A percentile compares a stretch with the other conserved stretches of the same genome.
phyloP scores from a whole-genome alignment of 2,888 invertebrate genomes.

The Bombylius major region DNA sequence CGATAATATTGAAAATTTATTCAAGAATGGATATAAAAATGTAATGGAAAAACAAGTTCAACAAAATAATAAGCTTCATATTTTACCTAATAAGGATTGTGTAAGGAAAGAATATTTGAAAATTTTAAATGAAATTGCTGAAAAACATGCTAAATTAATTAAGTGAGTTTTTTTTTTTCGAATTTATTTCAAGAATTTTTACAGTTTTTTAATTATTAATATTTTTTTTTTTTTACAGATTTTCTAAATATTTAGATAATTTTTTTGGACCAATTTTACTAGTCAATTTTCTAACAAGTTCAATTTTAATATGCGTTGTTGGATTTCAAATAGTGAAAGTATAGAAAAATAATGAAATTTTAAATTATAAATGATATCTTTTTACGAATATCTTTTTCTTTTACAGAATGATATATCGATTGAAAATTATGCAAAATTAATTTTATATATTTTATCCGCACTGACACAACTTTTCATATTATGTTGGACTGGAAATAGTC shows the following conservation, averaged over 20 bases:
- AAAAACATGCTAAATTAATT: slow-evolving; percentile 26
- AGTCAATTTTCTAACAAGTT: slow-evolving; percentile 30
- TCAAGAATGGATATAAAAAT: slow-evolving; percentile 15
- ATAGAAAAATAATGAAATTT: background rate
- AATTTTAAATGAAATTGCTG: slow-evolving; percentile 21
- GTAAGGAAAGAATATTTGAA: slow-evolving; percentile 14
- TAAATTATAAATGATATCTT: background rate
- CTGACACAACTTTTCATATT: slow-evolving; percentile 30
- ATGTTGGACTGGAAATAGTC: slow-evolving; percentile 32
- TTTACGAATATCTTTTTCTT: background rate
- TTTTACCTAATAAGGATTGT: no score
- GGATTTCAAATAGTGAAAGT: slow-evolving; percentile 35
- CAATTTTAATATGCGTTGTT: slow-evolving; percentile 34
- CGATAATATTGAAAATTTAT: slow-evolving; percentile 22
- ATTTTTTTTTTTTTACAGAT: slow-evolving; percentile 19
- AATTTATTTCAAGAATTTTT: background rate
- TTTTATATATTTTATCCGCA: slow-evolving; percentile 31
- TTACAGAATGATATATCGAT: slow-evolving; percentile 27
- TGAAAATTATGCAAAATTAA: slow-evolving; percentile 30
- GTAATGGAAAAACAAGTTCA: slow-evolving; percentile 2
- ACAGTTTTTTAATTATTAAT: background rate
- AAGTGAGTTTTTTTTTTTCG: slow-evolving; percentile 18
- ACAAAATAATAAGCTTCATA: no score
- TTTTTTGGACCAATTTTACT: slow-evolving; percentile 32
- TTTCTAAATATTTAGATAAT: slow-evolving; percentile 25